Evolutionary conservation across 1,140 invertebrate genomes (phyloP), one percentile per base, ranked within the genome.

Genomic region (Tachypleus tridentatus): DNA sequence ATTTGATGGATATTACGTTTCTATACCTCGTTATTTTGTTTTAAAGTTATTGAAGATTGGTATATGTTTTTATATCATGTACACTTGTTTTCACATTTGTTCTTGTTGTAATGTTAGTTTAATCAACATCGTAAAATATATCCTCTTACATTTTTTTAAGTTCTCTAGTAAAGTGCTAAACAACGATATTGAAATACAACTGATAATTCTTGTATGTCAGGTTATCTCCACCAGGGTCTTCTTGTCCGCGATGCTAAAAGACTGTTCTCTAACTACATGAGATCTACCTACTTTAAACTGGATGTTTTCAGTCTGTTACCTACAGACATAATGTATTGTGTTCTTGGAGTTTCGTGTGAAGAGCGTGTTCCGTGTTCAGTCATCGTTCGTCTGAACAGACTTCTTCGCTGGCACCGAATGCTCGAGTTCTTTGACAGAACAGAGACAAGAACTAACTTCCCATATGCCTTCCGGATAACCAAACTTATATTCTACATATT

Each of bases 401-500:
- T 97, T 9, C 80, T 95, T 58, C 83, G 89, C 61, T 75, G 89
- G 57, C 86, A 87, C 48, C 80, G 94, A 59, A 83, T 96, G 76
- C 80, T 84, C 73, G 89, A 95, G 77, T 97, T 91, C 82, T 93
- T 95, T 75, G 89, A 95, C 75, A 83, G 91, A 68, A 97, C 93
- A 5, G 93, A 97, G 78, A 95, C 92, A 0, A 84, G 90, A 65
- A 95, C 92, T 5, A 91, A 88, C 65, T 94, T 89, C 77, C 94
- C 94, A 4, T 96, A 97, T 72, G 87, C 86, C 51, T 91, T 91
- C 76, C 81, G 89, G 66, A 92, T 92, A 67, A 86, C 74, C 10
- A 76, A 77, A 59, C 75, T 83, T 49, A 74, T 97, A 10, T 82
- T 95, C 74, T 91, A 89, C 68, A 95, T 97, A 65, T 80, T 97